Percentiles rank a stretch among this genome's conserved stretches.
These are phyloP conservation scores for Dryobota labecula DNA, from an alignment of 2,888 invertebrate species.

Conservation along the genomic window DNA sequence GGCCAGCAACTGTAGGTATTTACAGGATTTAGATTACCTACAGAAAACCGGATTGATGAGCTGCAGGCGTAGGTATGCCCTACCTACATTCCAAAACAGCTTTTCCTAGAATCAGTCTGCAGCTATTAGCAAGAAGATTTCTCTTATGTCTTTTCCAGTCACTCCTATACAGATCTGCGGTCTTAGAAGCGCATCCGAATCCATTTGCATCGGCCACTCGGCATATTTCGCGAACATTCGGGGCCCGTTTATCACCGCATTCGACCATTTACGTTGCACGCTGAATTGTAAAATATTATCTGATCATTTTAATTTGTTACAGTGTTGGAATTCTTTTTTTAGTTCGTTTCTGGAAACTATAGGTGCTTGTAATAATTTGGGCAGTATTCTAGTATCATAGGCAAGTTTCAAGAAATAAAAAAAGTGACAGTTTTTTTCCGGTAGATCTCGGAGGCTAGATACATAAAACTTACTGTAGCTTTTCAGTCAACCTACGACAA, in stretches of 20 bases:
- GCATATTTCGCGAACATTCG: constrained; percentile 80
- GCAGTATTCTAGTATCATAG: neutral
- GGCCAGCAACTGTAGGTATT: too few species aligned
- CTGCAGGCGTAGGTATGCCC: neutral
- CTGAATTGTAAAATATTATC: constrained; percentile 79
- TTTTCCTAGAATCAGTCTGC: neutral
- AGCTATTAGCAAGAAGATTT: neutral
- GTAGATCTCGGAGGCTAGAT: neutral
- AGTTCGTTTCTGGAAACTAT: neutral
- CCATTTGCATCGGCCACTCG: constrained; percentile 81
- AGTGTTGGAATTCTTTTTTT: constrained; percentile 50
- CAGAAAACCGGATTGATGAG: neutral
- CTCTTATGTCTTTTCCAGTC: constrained; percentile 21
- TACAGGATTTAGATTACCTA: neutral
- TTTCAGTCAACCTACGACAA: neutral
- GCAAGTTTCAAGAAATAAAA: neutral
- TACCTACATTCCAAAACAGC: too few species aligned
- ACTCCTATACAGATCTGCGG: constrained; percentile 35
- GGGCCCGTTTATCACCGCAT: constrained; percentile 76
- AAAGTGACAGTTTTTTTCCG: neutral
- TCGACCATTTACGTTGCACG: constrained; percentile 75
- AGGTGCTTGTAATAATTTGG: neutral
- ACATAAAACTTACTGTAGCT: too few species aligned
- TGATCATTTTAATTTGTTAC: constrained; percentile 71
- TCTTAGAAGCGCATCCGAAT: constrained; percentile 72